Evolutionary conservation across 2,797 vertebrate genomes (phyloP).

Genomic region (Malacoraja senta): DNA sequence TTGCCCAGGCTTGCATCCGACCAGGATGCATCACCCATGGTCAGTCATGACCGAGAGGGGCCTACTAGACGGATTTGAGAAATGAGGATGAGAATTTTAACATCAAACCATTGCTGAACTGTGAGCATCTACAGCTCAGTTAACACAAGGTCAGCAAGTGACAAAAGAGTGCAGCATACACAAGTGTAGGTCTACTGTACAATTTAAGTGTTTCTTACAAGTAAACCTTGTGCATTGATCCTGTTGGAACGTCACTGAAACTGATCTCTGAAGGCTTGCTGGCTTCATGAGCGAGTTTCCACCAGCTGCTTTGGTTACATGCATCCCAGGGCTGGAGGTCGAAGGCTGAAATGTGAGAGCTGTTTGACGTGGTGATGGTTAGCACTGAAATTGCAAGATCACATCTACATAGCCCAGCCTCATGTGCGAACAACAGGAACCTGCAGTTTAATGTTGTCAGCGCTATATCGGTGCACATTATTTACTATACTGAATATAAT

Average conservation of each 20-base stretch:
- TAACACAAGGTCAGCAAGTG: background rate
- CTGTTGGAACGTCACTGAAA: background rate
- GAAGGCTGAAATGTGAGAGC: background rate
- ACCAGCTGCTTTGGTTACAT: background rate
- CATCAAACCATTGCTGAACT: background rate
- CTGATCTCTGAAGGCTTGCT: background rate
- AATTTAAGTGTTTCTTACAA: too few species aligned
- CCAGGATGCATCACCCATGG: too few species aligned
- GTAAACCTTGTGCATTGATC: background rate
- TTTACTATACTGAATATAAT: background rate
- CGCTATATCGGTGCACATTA: background rate
- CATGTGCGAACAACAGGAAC: background rate
- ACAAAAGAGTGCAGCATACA: background rate
- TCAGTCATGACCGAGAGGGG: too few species aligned
- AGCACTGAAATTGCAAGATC: conserved; percentile 8
- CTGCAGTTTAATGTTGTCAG: background rate
- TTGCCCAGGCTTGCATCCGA: too few species aligned
- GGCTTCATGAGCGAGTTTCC: background rate
- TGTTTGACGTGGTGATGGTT: background rate
- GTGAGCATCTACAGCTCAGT: background rate
- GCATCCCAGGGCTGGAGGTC: conserved; percentile 16
- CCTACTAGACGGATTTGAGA: background rate
- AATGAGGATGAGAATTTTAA: background rate
- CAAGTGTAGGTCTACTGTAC: background rate
- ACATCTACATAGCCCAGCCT: background rate